Evolutionary conservation across 1,140 invertebrate species (phyloP).

Genomic region (Odontomachus brunneus): DNA sequence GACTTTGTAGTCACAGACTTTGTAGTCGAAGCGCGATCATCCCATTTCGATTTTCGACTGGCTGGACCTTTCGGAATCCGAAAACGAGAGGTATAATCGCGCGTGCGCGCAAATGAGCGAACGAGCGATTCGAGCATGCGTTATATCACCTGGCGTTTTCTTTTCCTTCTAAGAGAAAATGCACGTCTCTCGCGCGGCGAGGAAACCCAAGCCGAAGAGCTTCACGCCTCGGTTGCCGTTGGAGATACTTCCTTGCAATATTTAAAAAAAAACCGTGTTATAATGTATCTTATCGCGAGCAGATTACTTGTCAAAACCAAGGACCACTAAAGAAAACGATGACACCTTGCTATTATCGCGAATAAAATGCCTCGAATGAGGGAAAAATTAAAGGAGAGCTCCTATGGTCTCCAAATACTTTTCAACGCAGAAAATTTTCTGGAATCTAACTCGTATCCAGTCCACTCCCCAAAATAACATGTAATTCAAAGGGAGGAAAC

Average conservation of each 20-base stretch:
- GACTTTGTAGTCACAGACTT: too few relatives aligned
- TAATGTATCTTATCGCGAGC: conserved; percentile 13
- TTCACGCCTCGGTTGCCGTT: neutral
- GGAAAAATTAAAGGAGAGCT: too few relatives aligned
- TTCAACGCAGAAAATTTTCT: too few relatives aligned
- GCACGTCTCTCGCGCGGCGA: neutral
- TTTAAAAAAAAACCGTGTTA: neutral
- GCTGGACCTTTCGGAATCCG: too few relatives aligned
- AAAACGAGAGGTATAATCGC: neutral
- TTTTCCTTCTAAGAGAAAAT: neutral
- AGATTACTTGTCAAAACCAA: neutral
- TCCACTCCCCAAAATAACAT: too few relatives aligned
- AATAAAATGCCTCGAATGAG: too few relatives aligned
- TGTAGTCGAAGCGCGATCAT: neutral
- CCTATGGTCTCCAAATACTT: too few relatives aligned
- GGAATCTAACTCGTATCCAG: too few relatives aligned
- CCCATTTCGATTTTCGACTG: neutral
- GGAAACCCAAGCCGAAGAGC: neutral
- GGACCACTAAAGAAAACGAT: too few relatives aligned
- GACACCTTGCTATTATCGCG: too few relatives aligned
- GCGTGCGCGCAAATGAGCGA: too few relatives aligned
- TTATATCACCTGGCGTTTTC: neutral
- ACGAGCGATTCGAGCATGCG: neutral
- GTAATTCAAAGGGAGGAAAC: too few relatives aligned
- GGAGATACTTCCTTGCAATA: neutral